Base-by-base conservation (phyloP, 2,113 vertebrate genomes). In the Ailurus styani region DNA sequence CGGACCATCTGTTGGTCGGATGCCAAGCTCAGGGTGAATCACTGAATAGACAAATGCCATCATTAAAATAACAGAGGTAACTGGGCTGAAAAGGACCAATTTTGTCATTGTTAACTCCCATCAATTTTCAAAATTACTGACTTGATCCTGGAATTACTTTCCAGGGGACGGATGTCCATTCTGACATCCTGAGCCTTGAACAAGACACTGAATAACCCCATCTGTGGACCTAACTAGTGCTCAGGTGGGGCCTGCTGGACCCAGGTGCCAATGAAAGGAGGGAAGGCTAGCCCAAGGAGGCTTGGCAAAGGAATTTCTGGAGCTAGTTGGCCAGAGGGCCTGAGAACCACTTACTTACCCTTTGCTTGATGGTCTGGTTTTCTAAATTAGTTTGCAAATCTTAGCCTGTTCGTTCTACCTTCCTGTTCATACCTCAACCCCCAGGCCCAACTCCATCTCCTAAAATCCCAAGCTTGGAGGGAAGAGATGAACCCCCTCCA, bases 91-190 rank as follows among this genome's bases (percentile, higher is more conserved):
- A 92, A 79, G 27, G 60, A 60, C 60, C 29, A 21, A 45, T 93
- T 97, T 91, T 95, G n/a, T 89, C 85, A 88, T 85, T 86, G 23
- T 93, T 95, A 93, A 62, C 50, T 47, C 66, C 47, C 40, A 85
- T 91, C 88, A 82, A 68, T 94, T 96, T 97, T 97, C 45, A 78
- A 91, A 96, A 88, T 96, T 57, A 86, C 57, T 94, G 57, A 93
- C 82, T 94, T 47, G 54, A 87, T 90, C 37, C 81, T 66, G 34
- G 34, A 94, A 93, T 94, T 62, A 87, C 27, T 95, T 96, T 29
- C 29, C 70, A 72, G 45, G 23, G 34, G 88, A 88, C 85, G 88
- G 62, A 85, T 13, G 12, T 90, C 66, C 64, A 57, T 79, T 23
- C 50, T 82, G 62, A 90, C 42, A 94, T 42, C 40, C 34, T 15